Evolutionary conservation across 1,140 invertebrate genomes (phyloP).

Genomic region (Anastrepha obliqua): DNA sequence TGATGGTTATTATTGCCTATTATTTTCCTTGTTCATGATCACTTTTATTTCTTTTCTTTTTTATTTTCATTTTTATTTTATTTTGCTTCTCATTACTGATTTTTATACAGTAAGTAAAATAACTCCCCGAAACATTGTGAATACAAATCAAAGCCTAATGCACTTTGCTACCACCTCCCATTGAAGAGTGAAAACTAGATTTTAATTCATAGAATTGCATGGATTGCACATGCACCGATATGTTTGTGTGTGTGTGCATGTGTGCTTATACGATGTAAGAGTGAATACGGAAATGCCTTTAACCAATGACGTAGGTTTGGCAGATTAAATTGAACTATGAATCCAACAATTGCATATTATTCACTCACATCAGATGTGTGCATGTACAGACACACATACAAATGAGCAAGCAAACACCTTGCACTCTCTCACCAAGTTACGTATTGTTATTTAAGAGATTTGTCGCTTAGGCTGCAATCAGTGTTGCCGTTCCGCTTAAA

Average conservation of each 20-base stretch:
- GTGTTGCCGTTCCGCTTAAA: no score
- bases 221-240: neutral
- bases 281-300: slow-evolving; percentile 36
- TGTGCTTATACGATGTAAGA: neutral
- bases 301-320: slow-evolving; percentile 42
- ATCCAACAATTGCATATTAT: slow-evolving; percentile 35
- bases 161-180: slow-evolving; percentile 18
- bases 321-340: slow-evolving; percentile 43
- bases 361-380: neutral
- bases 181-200: slow-evolving; percentile 45
- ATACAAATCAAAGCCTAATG: neutral
- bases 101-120: neutral
- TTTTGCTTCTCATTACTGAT: slow-evolving; percentile 22
- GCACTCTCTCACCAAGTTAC: neutral
- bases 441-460: neutral
- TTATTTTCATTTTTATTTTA: neutral
- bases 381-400: no score
- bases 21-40: slow-evolving; percentile 34
- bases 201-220: slow-evolving; percentile 39
- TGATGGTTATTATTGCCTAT: slow-evolving; percentile 22
- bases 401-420: neutral
- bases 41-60: neutral
- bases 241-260: neutral
- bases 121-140: neutral
- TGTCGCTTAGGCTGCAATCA: neutral